A percentile compares a stretch with the other conserved stretches of the same genome.
Conservation (phyloP, 2,888 invertebrate genomes). For the Drosophila mettleri region DNA sequence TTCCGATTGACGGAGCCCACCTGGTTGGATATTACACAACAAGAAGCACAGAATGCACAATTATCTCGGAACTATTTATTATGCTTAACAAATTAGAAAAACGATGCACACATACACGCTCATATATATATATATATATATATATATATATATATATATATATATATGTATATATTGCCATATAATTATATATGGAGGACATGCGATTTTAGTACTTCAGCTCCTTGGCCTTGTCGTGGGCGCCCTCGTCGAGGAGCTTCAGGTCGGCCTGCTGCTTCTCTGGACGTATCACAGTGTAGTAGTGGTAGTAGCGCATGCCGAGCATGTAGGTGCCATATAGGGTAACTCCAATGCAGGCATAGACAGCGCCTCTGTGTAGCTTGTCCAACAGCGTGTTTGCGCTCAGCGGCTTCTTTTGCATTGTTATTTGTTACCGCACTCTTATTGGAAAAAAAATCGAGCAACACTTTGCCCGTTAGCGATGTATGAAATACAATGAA, state of each 20-base stretch:
- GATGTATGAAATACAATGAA: constrained; percentile 17
- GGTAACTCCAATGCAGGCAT: constrained; percentile 86
- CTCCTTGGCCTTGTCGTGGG: constrained; percentile 84
- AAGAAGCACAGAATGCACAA: constrained; percentile 13
- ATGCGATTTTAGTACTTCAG: constrained; percentile 71
- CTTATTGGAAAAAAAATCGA: constrained; percentile 7
- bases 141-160: no score
- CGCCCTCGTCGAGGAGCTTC: constrained; percentile 86
- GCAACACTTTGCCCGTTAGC: constrained; percentile 14
- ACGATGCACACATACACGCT: neutral
- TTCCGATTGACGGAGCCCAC: constrained; percentile 6
- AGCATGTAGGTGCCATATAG: constrained; percentile 85
- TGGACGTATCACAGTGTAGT: constrained; percentile 86
- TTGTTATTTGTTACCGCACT: constrained; percentile 30
- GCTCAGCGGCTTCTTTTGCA: constrained; percentile 82
- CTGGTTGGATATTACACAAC: constrained; percentile 62
- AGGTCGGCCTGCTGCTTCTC: constrained; percentile 84
- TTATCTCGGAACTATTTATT: constrained; percentile 54
- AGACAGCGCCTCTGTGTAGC: constrained; percentile 87
- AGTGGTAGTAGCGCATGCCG: constrained; percentile 85
- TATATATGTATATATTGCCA: no score
- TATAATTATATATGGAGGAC: neutral
- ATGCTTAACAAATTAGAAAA: constrained; percentile 53
- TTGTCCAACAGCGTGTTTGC: constrained; percentile 85
- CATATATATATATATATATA: no score